Evolutionary conservation across 2,113 vertebrate species (phyloP).

Genomic region (Actenoides hombroni): DNA sequence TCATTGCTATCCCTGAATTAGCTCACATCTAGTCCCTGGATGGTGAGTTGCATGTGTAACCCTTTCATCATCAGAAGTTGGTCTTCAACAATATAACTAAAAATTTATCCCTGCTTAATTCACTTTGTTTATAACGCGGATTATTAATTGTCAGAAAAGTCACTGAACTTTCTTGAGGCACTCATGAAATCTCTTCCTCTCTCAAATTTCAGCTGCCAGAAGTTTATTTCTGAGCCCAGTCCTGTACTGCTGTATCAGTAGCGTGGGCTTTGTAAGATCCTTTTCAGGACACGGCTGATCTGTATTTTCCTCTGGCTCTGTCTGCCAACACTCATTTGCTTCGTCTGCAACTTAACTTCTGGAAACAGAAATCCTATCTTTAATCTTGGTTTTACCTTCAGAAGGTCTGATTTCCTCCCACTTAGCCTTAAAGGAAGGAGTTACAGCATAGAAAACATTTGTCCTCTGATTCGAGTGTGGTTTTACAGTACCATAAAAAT

Average conservation of each 20-base stretch:
- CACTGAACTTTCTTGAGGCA: not conserved
- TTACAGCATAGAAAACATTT: not conserved
- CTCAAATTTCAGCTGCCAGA: not conserved
- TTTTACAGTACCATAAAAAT: slow-evolving; percentile 30
- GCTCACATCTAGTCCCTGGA: not conserved
- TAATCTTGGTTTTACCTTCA: not conserved
- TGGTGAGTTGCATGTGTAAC: not conserved
- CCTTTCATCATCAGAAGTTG: not conserved
- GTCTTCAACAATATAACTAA: not conserved
- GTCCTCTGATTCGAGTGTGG: not conserved
- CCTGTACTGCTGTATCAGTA: not conserved
- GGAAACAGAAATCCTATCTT: not conserved
- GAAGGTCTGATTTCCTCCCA: not conserved
- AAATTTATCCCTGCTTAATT: not conserved
- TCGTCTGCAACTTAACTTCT: not conserved
- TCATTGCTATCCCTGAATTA: not conserved
- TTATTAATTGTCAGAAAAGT: not conserved
- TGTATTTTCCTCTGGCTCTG: not conserved
- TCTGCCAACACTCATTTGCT: not conserved
- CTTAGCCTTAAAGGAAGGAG: not conserved
- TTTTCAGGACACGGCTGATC: not conserved
- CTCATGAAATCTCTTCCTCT: not conserved
- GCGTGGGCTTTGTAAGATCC: not conserved
- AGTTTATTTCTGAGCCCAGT: not conserved
- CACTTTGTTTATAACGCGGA: not conserved